phyloP scores from a whole-genome alignment of 2,113 vertebrate genomes.

The Corythornis cristatus region DNA sequence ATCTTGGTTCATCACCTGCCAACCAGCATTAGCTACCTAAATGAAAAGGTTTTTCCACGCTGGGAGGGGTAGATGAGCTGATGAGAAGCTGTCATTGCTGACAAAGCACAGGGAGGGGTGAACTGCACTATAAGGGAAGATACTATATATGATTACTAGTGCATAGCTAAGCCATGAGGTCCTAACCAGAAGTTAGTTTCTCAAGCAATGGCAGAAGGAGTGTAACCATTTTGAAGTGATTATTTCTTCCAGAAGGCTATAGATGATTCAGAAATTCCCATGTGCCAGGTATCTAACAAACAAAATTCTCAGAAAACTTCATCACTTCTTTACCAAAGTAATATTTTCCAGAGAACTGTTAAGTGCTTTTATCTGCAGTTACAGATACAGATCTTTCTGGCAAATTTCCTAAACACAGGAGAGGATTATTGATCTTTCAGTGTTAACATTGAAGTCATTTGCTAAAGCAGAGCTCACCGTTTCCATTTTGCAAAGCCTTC shows the following conservation, averaged over 20 bases:
- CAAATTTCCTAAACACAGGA: neutral
- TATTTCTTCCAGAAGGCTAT: neutral
- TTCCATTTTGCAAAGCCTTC: neutral
- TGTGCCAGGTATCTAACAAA: neutral
- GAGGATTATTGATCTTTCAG: neutral
- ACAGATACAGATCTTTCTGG: neutral
- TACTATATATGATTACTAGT: neutral
- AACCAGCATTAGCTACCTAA: neutral
- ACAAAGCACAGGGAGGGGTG: conserved; percentile 30
- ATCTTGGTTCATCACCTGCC: neutral
- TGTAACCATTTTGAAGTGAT: neutral
- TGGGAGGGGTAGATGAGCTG: neutral
- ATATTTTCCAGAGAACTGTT: neutral
- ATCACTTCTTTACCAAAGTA: neutral
- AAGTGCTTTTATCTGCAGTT: neutral
- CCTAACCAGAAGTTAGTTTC: conserved; percentile 2
- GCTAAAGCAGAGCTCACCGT: neutral
- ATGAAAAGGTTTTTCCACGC: neutral
- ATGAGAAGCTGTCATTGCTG: neutral
- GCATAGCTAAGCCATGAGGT: conserved; percentile 15
- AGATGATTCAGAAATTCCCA: conserved; percentile 2
- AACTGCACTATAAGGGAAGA: neutral
- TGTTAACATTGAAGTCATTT: neutral
- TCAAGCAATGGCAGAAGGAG: neutral
- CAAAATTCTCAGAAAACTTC: neutral